phyloP scores from a whole-genome alignment of 1,140 invertebrate genomes.

The Holotrichia oblita region DNA sequence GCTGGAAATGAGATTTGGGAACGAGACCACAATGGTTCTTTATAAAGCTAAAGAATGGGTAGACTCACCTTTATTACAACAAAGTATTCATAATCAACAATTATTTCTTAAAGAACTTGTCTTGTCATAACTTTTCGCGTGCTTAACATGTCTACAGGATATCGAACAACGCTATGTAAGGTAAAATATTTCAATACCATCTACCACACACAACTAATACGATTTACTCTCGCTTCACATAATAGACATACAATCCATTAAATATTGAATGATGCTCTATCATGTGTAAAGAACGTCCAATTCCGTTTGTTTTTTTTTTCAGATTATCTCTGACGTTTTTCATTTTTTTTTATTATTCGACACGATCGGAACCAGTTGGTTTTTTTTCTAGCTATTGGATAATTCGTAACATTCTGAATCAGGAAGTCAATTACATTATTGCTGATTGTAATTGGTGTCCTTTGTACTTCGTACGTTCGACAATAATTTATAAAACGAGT shows the following conservation, averaged over 20 bases:
- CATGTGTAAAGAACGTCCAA: background rate
- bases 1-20: too few relatives aligned
- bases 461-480: background rate
- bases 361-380: background rate
- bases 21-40: too few relatives aligned
- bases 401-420: background rate
- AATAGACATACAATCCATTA: background rate
- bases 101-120: too few relatives aligned
- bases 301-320: background rate
- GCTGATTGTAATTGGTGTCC: slow-evolving; percentile 1
- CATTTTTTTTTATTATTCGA: background rate
- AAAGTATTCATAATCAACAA: too few relatives aligned
- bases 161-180: too few relatives aligned
- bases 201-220: background rate
- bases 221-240: background rate
- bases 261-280: background rate
- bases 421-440: background rate
- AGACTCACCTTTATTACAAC: too few relatives aligned
- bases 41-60: too few relatives aligned
- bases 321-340: background rate
- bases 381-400: background rate
- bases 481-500: background rate
- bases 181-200: background rate
- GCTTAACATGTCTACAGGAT: too few relatives aligned
- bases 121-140: too few relatives aligned